Conservation (phyloP, 2,113 vertebrate species). For the Strigops habroptila region DNA sequence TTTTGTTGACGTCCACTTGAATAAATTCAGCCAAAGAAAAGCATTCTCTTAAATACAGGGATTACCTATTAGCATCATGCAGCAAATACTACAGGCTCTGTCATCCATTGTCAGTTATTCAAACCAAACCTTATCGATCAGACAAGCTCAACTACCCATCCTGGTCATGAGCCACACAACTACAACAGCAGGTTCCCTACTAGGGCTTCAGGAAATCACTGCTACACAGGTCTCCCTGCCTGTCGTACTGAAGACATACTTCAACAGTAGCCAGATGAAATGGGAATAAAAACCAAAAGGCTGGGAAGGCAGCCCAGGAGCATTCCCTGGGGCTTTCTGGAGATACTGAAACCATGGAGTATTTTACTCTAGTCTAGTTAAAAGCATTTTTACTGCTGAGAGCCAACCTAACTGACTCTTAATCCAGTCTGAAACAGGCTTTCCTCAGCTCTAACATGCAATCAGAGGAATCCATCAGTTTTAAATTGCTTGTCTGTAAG, state of each 20-base stretch:
- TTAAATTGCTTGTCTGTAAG: not conserved
- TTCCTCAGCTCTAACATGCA: not conserved
- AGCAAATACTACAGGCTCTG: not conserved
- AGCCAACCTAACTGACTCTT: not conserved
- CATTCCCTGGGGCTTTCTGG: not conserved
- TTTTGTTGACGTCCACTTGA: not conserved
- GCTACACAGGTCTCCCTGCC: not conserved
- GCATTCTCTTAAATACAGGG: not conserved
- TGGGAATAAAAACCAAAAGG: not conserved
- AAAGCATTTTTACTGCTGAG: not conserved
- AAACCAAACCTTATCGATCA: not conserved
- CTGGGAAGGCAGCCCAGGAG: not conserved
- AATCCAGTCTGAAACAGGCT: not conserved
- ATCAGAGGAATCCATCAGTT: not conserved
- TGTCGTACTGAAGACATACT: not conserved
- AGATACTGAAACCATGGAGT: not conserved
- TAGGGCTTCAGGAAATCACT: not conserved
- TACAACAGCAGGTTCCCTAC: not conserved
- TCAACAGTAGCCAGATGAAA: not conserved
- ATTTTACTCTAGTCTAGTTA: not conserved
- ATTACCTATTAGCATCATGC: not conserved
- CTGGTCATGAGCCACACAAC: rapidly evolving
- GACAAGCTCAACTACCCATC: not conserved
- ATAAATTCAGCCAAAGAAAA: not conserved
- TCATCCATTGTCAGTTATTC: not conserved